Percentiles rank a stretch among this genome's conserved stretches.
phyloP scores from a whole-genome alignment of 2,888 invertebrate genomes.

The Stramonita haemastoma region DNA sequence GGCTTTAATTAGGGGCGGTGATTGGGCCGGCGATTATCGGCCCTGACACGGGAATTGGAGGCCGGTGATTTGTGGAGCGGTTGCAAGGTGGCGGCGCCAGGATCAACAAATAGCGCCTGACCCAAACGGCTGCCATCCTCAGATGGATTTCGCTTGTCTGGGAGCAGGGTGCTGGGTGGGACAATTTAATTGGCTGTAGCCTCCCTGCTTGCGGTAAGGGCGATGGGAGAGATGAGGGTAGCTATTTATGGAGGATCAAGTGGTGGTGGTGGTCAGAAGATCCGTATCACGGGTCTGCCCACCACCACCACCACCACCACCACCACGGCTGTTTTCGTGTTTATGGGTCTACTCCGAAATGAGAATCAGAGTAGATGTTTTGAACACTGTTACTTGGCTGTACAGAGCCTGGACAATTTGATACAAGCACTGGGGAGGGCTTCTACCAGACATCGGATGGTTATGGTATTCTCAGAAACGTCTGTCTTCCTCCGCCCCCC shows the following conservation, averaged over 20 bases:
- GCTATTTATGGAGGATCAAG: slow-evolving; percentile 24
- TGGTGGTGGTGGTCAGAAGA: not conserved
- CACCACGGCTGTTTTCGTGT: too few relatives aligned
- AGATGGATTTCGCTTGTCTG: slow-evolving; percentile 33
- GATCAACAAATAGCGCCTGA: slow-evolving; percentile 17
- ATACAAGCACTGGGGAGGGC: too few relatives aligned
- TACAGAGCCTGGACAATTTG: too few relatives aligned
- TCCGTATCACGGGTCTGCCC: too few relatives aligned
- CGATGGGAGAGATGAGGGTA: not conserved
- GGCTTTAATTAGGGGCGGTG: slow-evolving; percentile 37
- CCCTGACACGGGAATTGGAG: slow-evolving; percentile 28
- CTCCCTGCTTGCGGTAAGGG: not conserved
- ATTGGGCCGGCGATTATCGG: slow-evolving; percentile 26
- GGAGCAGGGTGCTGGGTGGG: not conserved
- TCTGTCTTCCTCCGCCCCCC: too few relatives aligned
- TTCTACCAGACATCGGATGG: too few relatives aligned
- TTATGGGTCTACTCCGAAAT: too few relatives aligned
- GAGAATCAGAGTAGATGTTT: too few relatives aligned
- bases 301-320: too few relatives aligned
- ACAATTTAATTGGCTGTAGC: slow-evolving; percentile 27
- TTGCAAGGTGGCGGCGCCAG: slow-evolving; percentile 9
- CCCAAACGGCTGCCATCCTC: slow-evolving; percentile 32
- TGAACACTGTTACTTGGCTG: too few relatives aligned
- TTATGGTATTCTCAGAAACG: too few relatives aligned
- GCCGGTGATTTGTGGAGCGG: slow-evolving; percentile 27